Base-by-base conservation (phyloP, 1,140 invertebrate genomes). In the Tetramorium simillimum region DNA sequence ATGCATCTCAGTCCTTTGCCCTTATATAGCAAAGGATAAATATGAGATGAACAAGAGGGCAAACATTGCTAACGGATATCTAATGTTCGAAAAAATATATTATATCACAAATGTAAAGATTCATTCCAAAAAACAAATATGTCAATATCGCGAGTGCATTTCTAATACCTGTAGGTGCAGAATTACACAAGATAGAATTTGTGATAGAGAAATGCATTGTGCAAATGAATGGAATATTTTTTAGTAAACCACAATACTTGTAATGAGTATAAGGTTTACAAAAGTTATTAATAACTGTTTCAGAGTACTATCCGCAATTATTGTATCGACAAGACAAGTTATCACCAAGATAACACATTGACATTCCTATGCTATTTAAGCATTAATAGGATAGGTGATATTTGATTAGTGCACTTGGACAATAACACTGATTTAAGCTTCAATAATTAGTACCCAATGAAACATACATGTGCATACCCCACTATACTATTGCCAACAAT, bases 391-490 rank as follows among this genome's bases (percentile, higher is more conserved):
- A 91, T 76, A 89, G 85, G 88, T 85, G 78, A 56, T 86, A 69
- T 21, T 75, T 90, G 80, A 92, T 92, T 92, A 91, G 89, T 92
- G 69, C 69, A 87, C 28, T 91, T 70, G 65, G 73, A 92, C 81
- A 87, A 87, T 84, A 87, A 86, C 65, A 91, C 51, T 40, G 72
- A 56, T 84, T 63, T 46, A 88, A 91, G 76, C 88, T 76, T 86
- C 37, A 80, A 73, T 88, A 87, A 91, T 91, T 91, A 91, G 88
- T 91, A 89, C 86, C 88, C 86, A 88, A 84, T 91, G 89, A 69
- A 93, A 93, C 77, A 90, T 89, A 91, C 72, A 90, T 67, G 4
- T 88, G 85, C 92, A 76, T 92, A 93, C 85, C 91, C 92, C 87
- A 85, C 60, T 88, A 86, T 90, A 67, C 86, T 87, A 91, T 85